phyloP scores from a whole-genome alignment of 2,113 vertebrate species.

The human (Homo sapiens) region GRCh38 chr1:99469001-99469500 shows the following conservation, averaged over 20 bases:
- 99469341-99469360: not conserved
- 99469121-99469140: too few species aligned
- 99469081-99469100: too few species aligned
- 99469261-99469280: not conserved
- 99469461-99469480: constrained; percentile 42
- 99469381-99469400: not conserved
- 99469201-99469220: not conserved
- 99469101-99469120: too few species aligned
- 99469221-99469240: constrained; percentile 2
- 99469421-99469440: not conserved
- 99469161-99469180: constrained; percentile 3
- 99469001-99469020: too few species aligned
- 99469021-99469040: too few species aligned
- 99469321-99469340: not conserved
- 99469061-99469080: too few species aligned
- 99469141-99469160: too few species aligned
- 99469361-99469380: not conserved
- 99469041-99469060: too few species aligned
- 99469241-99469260: not conserved
- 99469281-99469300: not conserved
- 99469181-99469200: not conserved
- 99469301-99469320: not conserved
- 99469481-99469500: constrained; percentile 4
- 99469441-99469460: constrained; percentile 41
- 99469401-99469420: not conserved